Conservation (phyloP, 2,113 vertebrate genomes). For the Percina caprodes region DNA sequence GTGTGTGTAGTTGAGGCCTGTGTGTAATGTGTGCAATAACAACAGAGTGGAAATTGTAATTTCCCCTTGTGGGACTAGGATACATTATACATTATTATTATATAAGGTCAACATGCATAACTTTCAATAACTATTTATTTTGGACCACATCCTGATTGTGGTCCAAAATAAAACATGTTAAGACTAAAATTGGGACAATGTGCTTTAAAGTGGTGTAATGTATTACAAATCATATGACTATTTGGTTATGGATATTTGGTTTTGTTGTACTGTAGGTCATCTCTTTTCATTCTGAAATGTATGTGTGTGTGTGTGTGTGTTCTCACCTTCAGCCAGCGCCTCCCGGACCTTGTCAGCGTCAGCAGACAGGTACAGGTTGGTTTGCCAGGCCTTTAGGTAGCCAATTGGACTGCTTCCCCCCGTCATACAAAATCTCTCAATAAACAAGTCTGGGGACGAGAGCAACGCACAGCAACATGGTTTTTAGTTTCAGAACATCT, state of each 20-base stretch:
- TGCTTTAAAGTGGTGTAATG: neutral
- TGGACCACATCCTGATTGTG: too few species aligned
- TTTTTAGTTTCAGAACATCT: conserved; percentile 8
- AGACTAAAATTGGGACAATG: neutral
- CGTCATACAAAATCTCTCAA: conserved; percentile 99
- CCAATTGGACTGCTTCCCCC: conserved; percentile 95
- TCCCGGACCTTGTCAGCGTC: conserved; percentile 95
- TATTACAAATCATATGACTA: neutral
- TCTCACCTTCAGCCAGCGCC: conserved; percentile 94
- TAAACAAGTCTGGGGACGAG: conserved; percentile 89
- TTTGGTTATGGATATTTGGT: neutral
- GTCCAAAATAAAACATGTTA: neutral
- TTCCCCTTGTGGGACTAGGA: too few species aligned
- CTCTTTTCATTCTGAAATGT: neutral
- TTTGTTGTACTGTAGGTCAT: neutral
- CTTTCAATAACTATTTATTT: too few species aligned
- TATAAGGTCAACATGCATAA: too few species aligned
- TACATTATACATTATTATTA: too few species aligned
- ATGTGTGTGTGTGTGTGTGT: neutral
- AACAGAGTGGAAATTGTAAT: too few species aligned
- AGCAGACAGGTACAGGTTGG: conserved; percentile 97
- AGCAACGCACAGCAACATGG: conserved; percentile 1
- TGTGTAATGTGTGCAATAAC: too few species aligned
- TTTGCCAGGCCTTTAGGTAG: conserved; percentile 97
- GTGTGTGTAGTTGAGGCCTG: too few species aligned